A percentile compares a stretch with the other conserved stretches of the same genome.
Evolutionary conservation across 2,113 vertebrate genomes (phyloP).

Genomic region (Merops nubicus): DNA sequence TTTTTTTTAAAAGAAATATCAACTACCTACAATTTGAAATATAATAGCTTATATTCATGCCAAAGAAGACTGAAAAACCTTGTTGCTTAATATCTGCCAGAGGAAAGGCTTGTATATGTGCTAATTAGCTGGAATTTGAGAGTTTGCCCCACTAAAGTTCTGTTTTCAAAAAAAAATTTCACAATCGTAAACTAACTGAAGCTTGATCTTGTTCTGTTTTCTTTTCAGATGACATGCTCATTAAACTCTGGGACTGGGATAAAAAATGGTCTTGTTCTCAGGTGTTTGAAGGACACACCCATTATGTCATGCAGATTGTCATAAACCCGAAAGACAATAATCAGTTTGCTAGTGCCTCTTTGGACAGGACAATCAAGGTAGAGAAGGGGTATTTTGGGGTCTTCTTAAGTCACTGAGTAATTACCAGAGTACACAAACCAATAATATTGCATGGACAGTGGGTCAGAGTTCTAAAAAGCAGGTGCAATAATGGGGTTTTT

Average conservation of each 20-base stretch:
- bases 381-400: not conserved
- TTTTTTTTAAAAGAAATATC: not conserved
- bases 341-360: slow-evolving; percentile 96
- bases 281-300: slow-evolving; percentile 99
- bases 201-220: not conserved
- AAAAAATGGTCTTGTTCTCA: slow-evolving; percentile 99
- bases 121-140: not conserved
- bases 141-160: not conserved
- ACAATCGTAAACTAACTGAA: slow-evolving; percentile 5
- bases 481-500: not conserved
- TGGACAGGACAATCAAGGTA: slow-evolving; percentile 99
- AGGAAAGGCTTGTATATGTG: not conserved
- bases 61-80: not conserved
- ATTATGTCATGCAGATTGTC: slow-evolving; percentile 99
- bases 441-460: not conserved
- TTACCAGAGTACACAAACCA: not conserved
- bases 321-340: slow-evolving; percentile 99
- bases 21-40: not conserved
- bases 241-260: slow-evolving; percentile 99
- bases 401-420: not conserved
- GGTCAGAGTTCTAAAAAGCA: not conserved
- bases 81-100: not conserved
- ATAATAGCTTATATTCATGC: not conserved
- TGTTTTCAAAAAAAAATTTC: not conserved
- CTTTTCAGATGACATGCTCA: slow-evolving; percentile 96